A percentile compares a stretch with the other conserved stretches of the same genome.
These are phyloP conservation scores for Escarpia spicata DNA, from an alignment of 2,888 invertebrate genomes.

Conservation along the genomic window DNA sequence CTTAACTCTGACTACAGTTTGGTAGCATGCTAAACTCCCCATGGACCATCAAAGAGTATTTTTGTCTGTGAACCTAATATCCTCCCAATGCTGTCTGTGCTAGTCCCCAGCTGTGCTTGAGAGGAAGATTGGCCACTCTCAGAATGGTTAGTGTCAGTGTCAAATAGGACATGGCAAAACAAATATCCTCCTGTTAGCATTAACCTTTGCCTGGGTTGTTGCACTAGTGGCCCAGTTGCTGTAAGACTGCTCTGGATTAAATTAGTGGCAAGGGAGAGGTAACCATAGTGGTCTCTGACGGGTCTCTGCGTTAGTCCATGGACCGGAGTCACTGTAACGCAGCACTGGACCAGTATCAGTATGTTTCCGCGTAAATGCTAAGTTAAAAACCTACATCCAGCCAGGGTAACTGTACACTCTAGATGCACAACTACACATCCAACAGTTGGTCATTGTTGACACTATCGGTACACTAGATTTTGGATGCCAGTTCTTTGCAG, in stretches of 20 bases:
- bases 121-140: not conserved
- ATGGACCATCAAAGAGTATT: not conserved
- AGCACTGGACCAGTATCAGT: not conserved
- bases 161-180: not conserved
- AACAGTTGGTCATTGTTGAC: too few species aligned
- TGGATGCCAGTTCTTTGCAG: too few species aligned
- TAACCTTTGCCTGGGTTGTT: not conserved
- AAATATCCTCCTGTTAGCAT: not conserved
- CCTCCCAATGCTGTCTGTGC: not conserved
- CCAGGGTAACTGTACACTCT: not conserved
- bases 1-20: too few species aligned
- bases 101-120: not conserved
- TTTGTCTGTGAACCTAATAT: not conserved
- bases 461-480: too few species aligned
- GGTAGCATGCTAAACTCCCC: not conserved
- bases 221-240: not conserved
- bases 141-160: not conserved
- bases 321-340: too few species aligned
- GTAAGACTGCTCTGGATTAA: not conserved
- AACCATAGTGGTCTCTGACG: not conserved
- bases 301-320: too few species aligned
- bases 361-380: not conserved
- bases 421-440: not conserved
- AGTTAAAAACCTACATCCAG: not conserved
- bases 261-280: not conserved